phyloP scores from a whole-genome alignment of 1,140 invertebrate species.

The Drosophila baimaii region DNA sequence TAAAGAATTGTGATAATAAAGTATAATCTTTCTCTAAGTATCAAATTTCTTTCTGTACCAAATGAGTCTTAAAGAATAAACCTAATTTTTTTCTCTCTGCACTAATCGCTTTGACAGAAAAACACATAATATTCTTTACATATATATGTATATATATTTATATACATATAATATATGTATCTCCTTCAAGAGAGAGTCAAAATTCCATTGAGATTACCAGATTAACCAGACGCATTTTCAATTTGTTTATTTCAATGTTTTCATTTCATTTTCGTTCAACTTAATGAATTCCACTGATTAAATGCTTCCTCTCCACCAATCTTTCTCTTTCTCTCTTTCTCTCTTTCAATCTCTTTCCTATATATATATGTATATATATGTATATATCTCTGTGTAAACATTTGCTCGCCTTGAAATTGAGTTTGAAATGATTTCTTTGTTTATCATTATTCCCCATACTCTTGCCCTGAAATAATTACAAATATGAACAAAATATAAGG shows the following conservation, averaged over 20 bases:
- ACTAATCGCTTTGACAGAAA: slow-evolving; percentile 50
- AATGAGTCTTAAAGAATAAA: not conserved
- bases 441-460: slow-evolving; percentile 45
- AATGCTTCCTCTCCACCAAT: slow-evolving; percentile 30
- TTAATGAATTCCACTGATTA: slow-evolving; percentile 65
- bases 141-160: fast-evolving
- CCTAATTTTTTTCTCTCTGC: not conserved
- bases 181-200: slow-evolving; percentile 24
- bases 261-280: slow-evolving; percentile 42
- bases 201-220: slow-evolving; percentile 44
- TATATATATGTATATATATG: not conserved
- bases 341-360: not conserved
- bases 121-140: not conserved
- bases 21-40: not conserved
- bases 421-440: slow-evolving; percentile 74
- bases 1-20: too few relatives aligned
- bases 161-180: too few relatives aligned
- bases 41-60: too few relatives aligned
- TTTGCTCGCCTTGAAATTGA: slow-evolving; percentile 60
- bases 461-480: slow-evolving; percentile 24
- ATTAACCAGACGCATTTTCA: slow-evolving; percentile 15
- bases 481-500: slow-evolving; percentile 40
- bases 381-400: slow-evolving; percentile 63
- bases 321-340: slow-evolving; percentile 6
- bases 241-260: slow-evolving; percentile 40